Evolutionary conservation across 2,113 vertebrate species (phyloP), one percentile per base, ranked within the genome.

Genomic region (Trogon melanurus): DNA sequence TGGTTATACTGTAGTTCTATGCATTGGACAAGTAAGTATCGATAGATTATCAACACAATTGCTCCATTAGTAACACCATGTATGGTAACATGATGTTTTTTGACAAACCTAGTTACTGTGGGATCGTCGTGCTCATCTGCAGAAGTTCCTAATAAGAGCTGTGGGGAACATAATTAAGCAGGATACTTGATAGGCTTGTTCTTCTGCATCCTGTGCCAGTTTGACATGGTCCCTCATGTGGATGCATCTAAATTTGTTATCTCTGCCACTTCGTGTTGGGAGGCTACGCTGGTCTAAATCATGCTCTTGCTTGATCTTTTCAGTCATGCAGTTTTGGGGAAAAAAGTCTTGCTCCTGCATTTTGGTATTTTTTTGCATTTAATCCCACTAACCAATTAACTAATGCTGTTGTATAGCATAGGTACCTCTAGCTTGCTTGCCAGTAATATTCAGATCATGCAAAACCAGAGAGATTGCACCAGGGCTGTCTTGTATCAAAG

Each of bases 11-110:
- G 96, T 99, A 91, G 98, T 98, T 22, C 97, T 99, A 13, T 99
- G 99, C 97, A 99, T 99, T 67, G 99, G 98, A 36, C 98, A 99
- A 98, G 99, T 99, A 98, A 69, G 78, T 82, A 58, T 65, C 69
- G 65, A 10, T 27, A 18, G 23, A 14, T 91, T 73, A 16, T 57
- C 44, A 30, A 7, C 12, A 18, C 19, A 54, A 22, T 22, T 79
- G n/a, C 34, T 86, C 1, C 54, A 19, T 79, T 70, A 61, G 22
- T 65, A 71, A 48, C 88, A 36, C 16, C 4, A 0, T 21, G 5
- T 74, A 15, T 56, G 32, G 17, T 85, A 70, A 45, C 4, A 2
- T 38, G 13, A 16, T 66, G 48, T 25, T 41, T 76, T 80, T 51
- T 51, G 44, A 56, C 51, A 51, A 62, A 41, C 16, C 23, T 69